A percentile compares a stretch with the other conserved stretches of the same genome.
phyloP scores from a whole-genome alignment of 1,140 invertebrate genomes.

The Sitophilus oryzae region DNA sequence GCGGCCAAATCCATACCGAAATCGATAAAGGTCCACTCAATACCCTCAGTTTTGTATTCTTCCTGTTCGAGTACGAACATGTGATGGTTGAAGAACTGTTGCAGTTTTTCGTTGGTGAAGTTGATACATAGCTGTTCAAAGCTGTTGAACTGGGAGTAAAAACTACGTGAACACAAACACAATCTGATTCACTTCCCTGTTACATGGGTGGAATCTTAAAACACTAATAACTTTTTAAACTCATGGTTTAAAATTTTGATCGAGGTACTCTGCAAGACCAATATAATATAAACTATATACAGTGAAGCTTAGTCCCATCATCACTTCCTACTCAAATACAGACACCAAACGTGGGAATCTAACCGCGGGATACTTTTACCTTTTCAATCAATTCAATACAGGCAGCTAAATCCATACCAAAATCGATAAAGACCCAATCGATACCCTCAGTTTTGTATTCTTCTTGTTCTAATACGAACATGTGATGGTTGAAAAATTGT shows the following conservation, averaged over 20 bases:
- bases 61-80: constrained; percentile 98
- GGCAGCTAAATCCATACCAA: constrained; percentile 94
- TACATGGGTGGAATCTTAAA: constrained; percentile 18
- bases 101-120: constrained; percentile 96
- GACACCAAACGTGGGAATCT: not conserved
- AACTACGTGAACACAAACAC: constrained; percentile 11
- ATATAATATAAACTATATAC: not conserved
- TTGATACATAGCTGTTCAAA: constrained; percentile 99
- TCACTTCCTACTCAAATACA: not conserved
- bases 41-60: constrained; percentile 93
- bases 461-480: constrained; percentile 97
- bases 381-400: constrained; percentile 98
- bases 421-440: constrained; percentile 95
- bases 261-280: constrained; percentile 22
- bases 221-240: not conserved
- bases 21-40: constrained; percentile 95
- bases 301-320: not conserved
- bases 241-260: constrained; percentile 1
- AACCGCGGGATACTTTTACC: constrained; percentile 52
- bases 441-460: constrained; percentile 95
- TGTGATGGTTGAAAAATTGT: constrained; percentile 98
- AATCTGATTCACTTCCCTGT: constrained; percentile 12
- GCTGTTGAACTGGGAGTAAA: constrained; percentile 70
- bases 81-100: constrained; percentile 98
- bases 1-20: constrained; percentile 96